phyloP scores from a whole-genome alignment of 2,888 invertebrate species.

The Noctua janthina region DNA sequence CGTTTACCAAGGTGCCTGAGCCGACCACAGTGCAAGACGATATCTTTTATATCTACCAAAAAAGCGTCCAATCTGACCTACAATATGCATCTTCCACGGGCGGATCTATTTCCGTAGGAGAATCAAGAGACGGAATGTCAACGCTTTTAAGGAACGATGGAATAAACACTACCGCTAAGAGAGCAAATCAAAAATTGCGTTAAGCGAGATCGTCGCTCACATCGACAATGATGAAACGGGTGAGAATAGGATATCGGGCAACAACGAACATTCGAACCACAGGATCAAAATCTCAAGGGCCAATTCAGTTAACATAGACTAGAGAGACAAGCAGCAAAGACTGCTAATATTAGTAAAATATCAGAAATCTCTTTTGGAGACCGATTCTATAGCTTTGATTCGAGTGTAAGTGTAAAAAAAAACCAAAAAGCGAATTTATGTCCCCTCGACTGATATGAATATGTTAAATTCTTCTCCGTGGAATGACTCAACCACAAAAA shows the following conservation, averaged over 20 bases:
- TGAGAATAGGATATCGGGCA: too few species aligned
- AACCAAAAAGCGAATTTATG: conserved; percentile 77
- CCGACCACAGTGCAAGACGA: conserved; percentile 50
- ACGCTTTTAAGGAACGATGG: conserved; percentile 71
- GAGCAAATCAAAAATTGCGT: conserved; percentile 77
- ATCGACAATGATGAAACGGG: conserved; percentile 77
- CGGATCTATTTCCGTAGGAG: conserved; percentile 69
- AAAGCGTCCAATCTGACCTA: conserved; percentile 40
- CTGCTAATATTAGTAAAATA: conserved; percentile 11
- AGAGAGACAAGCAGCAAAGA: conserved; percentile 34
- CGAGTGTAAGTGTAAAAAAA: conserved; percentile 42
- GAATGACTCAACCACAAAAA: conserved; percentile 69
- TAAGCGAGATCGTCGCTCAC: conserved; percentile 80
- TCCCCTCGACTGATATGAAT: conserved; percentile 41
- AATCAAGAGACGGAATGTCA: conserved; percentile 64
- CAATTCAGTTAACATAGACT: conserved; percentile 67
- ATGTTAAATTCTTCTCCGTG: conserved; percentile 15
- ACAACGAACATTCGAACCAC: neutral
- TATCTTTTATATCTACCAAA: neutral
- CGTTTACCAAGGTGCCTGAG: conserved; percentile 42
- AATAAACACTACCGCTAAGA: conserved; percentile 84
- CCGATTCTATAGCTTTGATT: neutral
- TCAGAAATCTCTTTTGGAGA: neutral
- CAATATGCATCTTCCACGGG: conserved; percentile 56
- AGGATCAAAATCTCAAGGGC: conserved; percentile 41